Percentiles rank a stretch among this genome's conserved stretches.
These are phyloP conservation scores for Drosophila arawakana DNA, from an alignment of 1,140 invertebrate species.

Conservation along the genomic window DNA sequence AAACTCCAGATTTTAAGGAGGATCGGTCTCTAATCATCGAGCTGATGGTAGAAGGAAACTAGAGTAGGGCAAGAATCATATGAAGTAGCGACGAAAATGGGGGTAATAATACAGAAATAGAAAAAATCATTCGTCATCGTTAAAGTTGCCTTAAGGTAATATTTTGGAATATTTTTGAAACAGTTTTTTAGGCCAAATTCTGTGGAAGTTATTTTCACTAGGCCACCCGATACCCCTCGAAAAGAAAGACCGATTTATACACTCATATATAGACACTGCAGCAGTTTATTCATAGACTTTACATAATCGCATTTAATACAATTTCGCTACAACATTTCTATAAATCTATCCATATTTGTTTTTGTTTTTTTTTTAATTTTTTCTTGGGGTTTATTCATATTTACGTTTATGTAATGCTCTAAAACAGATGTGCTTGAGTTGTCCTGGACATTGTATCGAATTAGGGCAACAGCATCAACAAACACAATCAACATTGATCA, in stretches of 20 bases:
- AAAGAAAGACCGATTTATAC: slow-evolving; percentile 23
- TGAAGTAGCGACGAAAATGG: too few relatives aligned
- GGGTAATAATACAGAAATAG: too few relatives aligned
- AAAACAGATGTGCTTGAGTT: slow-evolving; percentile 41
- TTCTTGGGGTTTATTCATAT: neutral
- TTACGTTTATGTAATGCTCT: slow-evolving; percentile 8
- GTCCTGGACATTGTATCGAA: slow-evolving; percentile 1
- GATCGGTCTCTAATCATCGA: too few relatives aligned
- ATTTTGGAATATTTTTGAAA: too few relatives aligned
- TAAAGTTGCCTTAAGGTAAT: too few relatives aligned
- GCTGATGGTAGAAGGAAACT: too few relatives aligned
- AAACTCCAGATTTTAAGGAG: too few relatives aligned
- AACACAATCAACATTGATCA: slow-evolving; percentile 40
- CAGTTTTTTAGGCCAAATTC: too few relatives aligned
- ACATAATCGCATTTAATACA: slow-evolving; percentile 59
- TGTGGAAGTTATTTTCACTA: too few relatives aligned
- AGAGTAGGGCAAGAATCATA: too few relatives aligned
- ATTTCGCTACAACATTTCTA: slow-evolving; percentile 66
- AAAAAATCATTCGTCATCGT: too few relatives aligned
- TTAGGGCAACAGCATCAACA: slow-evolving; percentile 6
- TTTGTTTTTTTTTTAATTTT: slow-evolving; percentile 21
- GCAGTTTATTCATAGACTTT: slow-evolving; percentile 51
- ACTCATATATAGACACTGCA: slow-evolving; percentile 42
- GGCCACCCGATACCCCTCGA: neutral
- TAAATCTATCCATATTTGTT: slow-evolving; percentile 46